phyloP scores from a whole-genome alignment of 2,113 vertebrate genomes.

The Polypterus senegalus region DNA sequence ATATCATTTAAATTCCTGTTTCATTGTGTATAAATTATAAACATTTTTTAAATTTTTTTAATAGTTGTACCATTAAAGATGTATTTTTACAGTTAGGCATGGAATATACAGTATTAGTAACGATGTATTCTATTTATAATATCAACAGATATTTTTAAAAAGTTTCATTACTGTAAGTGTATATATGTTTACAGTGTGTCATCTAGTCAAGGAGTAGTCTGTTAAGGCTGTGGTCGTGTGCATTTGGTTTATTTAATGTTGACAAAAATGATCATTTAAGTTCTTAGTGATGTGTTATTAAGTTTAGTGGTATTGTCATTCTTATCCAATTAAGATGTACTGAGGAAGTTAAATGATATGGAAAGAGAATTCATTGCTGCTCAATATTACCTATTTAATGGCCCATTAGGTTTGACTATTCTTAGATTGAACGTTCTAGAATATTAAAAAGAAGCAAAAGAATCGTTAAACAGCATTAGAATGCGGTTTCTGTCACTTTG shows the following conservation, averaged over 20 bases:
- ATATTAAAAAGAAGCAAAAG: constrained; percentile 23
- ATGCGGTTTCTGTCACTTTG: not conserved
- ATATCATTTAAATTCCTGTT: too few relatives aligned
- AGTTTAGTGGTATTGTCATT: constrained; percentile 28
- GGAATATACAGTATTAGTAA: too few relatives aligned
- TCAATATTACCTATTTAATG: constrained; percentile 51
- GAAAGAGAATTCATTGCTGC: constrained; percentile 37
- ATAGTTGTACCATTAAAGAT: too few relatives aligned
- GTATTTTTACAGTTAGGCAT: too few relatives aligned
- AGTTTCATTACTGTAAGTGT: too few relatives aligned
- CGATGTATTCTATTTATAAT: too few relatives aligned
- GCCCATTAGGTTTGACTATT: constrained; percentile 39
- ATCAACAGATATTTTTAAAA: too few relatives aligned
- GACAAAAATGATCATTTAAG: constrained; percentile 22
- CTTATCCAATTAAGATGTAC: constrained; percentile 36
- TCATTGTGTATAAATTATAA: too few relatives aligned
- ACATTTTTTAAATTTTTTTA: too few relatives aligned
- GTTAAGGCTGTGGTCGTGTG: constrained; percentile 7
- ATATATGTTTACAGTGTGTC: too few relatives aligned
- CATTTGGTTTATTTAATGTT: constrained; percentile 21
- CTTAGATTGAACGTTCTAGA: constrained; percentile 34
- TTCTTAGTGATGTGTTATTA: constrained; percentile 11
- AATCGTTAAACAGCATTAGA: constrained; percentile 7
- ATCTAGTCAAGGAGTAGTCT: constrained; percentile 2
- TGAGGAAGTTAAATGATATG: constrained; percentile 44